A percentile compares a stretch with the other conserved stretches of the same genome.
These are phyloP conservation scores for Aythya baeri DNA, from an alignment of 2,113 vertebrate species.

Conservation along the genomic window DNA sequence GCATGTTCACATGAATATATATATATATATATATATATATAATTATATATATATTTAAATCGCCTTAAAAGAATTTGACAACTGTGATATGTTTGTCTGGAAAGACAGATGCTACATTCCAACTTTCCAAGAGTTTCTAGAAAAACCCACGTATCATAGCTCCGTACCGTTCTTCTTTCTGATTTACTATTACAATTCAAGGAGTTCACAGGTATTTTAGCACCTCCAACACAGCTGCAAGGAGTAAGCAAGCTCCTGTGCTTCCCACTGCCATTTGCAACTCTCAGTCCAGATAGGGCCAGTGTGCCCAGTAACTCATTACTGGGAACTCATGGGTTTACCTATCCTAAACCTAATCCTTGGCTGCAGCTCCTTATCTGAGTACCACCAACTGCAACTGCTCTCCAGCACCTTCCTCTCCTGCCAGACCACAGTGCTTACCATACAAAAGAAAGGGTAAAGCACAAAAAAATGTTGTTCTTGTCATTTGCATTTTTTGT, in stretches of 20 bases:
- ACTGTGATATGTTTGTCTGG: no score
- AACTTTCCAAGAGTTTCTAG: neutral
- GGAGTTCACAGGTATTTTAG: neutral
- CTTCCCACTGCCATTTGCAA: neutral
- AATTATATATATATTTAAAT: neutral
- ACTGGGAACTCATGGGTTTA: fast-evolving
- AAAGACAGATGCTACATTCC: neutral
- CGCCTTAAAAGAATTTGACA: neutral
- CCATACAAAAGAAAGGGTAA: neutral
- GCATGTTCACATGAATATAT: neutral
- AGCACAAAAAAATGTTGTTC: neutral
- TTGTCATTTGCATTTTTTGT: neutral
- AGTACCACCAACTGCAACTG: neutral
- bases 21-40: neutral
- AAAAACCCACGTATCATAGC: neutral
- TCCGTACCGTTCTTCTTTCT: neutral
- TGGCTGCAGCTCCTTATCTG: neutral
- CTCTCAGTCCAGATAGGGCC: neutral
- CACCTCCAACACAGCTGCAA: neutral
- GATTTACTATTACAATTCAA: neutral
- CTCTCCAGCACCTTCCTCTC: no score
- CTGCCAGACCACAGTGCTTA: neutral
- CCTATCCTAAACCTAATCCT: neutral
- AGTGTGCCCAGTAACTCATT: neutral
- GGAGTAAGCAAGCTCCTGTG: neutral